Evolutionary conservation across 2,113 vertebrate genomes (phyloP).

Genomic region (Channa maculata): DNA sequence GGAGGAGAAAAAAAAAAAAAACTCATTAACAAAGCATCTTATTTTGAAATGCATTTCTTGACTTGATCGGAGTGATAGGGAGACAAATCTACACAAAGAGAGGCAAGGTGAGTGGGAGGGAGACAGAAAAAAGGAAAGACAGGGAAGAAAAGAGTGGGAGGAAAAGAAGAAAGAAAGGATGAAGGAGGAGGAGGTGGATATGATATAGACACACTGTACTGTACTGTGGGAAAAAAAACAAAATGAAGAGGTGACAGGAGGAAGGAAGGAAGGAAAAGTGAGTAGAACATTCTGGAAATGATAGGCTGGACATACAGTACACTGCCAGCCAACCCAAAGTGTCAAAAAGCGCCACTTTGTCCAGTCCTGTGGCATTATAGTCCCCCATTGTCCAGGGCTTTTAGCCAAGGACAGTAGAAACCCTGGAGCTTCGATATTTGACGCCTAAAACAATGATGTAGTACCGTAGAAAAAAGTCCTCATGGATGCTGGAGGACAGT

Average conservation of each 20-base stretch:
- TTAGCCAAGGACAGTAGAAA: no score
- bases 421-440: no score
- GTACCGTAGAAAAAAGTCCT: neutral
- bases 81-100: neutral
- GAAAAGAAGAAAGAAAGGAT: constrained; percentile 40
- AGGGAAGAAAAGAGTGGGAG: constrained; percentile 45
- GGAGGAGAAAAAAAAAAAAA: neutral
- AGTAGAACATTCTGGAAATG: no score
- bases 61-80: constrained; percentile 14
- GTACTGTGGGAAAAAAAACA: neutral
- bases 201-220: constrained; percentile 7
- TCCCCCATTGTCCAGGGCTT: no score
- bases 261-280: neutral
- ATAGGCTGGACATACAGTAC: no score
- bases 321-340: no score
- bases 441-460: no score
- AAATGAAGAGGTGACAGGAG: constrained; percentile 12
- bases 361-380: no score
- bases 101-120: constrained; percentile 20
- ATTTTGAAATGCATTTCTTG: constrained; percentile 21
- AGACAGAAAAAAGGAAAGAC: constrained; percentile 17
- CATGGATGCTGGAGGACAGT: no score
- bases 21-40: neutral
- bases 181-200: constrained; percentile 38
- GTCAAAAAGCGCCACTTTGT: no score